Percentiles rank a stretch among this genome's conserved stretches.
phyloP scores from a whole-genome alignment of 2,113 vertebrate genomes.

The Empidonax alnorum region DNA sequence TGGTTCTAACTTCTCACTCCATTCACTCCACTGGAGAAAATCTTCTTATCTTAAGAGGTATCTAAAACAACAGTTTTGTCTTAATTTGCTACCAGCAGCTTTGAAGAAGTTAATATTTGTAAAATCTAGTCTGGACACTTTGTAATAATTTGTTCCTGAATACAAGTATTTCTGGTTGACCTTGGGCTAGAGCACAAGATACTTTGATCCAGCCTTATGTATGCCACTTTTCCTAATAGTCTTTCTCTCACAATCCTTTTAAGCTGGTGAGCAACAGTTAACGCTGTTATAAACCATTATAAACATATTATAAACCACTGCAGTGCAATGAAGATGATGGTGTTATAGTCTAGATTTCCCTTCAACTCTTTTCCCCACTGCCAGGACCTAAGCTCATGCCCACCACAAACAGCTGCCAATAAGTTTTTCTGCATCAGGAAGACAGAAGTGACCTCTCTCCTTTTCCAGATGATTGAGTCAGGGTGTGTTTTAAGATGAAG shows the following conservation, averaged over 20 bases:
- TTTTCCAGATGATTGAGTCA: not conserved
- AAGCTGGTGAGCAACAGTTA: not conserved
- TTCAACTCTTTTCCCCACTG: not conserved
- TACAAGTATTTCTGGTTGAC: not conserved
- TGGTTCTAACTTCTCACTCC: not conserved
- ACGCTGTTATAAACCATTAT: not conserved
- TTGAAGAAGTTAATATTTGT: slow-evolving; percentile 2
- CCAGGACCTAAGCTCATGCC: not conserved
- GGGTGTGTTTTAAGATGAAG: not conserved
- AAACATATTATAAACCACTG: not conserved
- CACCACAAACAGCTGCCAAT: not conserved
- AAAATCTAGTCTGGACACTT: not conserved
- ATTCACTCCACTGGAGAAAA: not conserved
- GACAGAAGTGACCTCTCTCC: not conserved
- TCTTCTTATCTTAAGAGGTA: not conserved
- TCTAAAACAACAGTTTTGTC: not conserved
- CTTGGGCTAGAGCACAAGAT: not conserved
- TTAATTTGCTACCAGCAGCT: not conserved
- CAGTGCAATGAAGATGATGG: not conserved
- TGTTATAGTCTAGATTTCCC: not conserved
- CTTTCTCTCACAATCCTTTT: not conserved
- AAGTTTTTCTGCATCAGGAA: not conserved
- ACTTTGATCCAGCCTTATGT: not conserved
- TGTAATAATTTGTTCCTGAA: not conserved
- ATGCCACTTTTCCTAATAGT: not conserved